Base-by-base conservation (phyloP, 2,888 invertebrate genomes). In the Phaedon cochleariae region DNA sequence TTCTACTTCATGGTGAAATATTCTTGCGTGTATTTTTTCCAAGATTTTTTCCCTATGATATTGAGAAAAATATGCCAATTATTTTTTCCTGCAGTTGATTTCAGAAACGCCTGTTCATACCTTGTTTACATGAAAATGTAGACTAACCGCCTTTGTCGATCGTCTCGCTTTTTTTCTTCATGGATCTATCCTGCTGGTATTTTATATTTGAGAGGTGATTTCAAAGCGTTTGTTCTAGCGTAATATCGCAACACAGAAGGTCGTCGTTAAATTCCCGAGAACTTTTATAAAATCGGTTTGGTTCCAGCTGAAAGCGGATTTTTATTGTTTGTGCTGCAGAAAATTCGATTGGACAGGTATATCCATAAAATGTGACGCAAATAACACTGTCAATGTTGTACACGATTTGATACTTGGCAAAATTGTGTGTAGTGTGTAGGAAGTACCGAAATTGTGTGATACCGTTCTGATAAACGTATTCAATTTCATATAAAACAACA, bases 181-280 rank as follows among this genome's bases (percentile, higher is more conserved):
- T 41, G 41, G 15, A 41, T 41, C 12, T n/a, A 41, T 41, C 4
- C 61, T 65, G 63, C 57, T 64, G 62, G 62, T 66, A 65, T 64
- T 65, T 65, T 63, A 65, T 65, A 63, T 60, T 54, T 48, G 58
- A 51, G 64, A 53, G 64, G 26, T 58, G 45, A 60, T 65, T 63
- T 68, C 59, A 66, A 68, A 68, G 66, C 60, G 69, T 69, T 69
- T 69, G 62, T 51, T 69, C 66, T 69, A 58, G 66, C 66, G 61
- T 64, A 64, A 69, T 59, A 61, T 67, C 48, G 63, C 64, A 64
- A 49, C 64, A 45, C 37, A 29, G 59, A 57, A 41, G 60, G 59
- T 31, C 54, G 17, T 41, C 45, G 59, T 59, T 22, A 54, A 64
- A 59, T 37, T 26, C 48, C 20, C 21, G 46, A 59, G 29, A 59